Evolutionary conservation across 64 coral and sea anemone species (phyloP), one percentile per base, ranked within the genome.

Genomic region (Exaiptasia diaphana): DNA sequence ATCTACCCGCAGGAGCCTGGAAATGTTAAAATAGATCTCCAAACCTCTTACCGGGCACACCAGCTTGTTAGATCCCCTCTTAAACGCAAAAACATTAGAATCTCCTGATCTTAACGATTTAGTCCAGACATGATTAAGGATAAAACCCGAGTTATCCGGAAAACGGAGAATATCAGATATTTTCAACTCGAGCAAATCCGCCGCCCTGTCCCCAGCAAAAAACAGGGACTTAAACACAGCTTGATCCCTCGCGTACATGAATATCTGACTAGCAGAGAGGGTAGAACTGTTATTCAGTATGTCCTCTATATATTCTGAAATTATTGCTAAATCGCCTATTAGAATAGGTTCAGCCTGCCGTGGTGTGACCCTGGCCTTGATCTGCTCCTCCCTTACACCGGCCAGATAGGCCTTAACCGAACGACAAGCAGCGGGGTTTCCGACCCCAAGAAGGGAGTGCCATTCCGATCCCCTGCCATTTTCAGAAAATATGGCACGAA

Each of bases 61-160:
- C 1, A 12, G 6, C 9, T 34, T 50, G 38, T 76, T 54, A 4
- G 22, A 41, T 1, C 71, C 54, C 26, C 73, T 14, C 68, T 76
- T 86, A 22, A 86, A 49, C 13, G 83, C 54, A 50, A 86, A 77
- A 14, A 86, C 55, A 38, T 86, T 77, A 1, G 83, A 29, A 15
- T 74, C 38, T 24, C 83, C 73, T 26, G 71, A 46, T 23, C 83
- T 61, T 34, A 86, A 55, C 22, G 71, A 49, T 68, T 86, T 86
- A 10, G 83, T 86, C 54, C 71, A 67, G 50, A 68, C 30, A 50
- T 86, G 83, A 48, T 68, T 86, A 54, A 68, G 55, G 7, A 77
- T 20, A 50, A 86, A 27, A 23, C 83, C 72, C 10, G 53, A 64
- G 3, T 86, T 76, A 63, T 76, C 35, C 1, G 83, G 58, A 35